Percentiles rank a stretch among this genome's conserved stretches.
These are phyloP conservation scores for Cryptotis parvus DNA, from an alignment of 2,113 vertebrate genomes.

Conservation along the genomic window DNA sequence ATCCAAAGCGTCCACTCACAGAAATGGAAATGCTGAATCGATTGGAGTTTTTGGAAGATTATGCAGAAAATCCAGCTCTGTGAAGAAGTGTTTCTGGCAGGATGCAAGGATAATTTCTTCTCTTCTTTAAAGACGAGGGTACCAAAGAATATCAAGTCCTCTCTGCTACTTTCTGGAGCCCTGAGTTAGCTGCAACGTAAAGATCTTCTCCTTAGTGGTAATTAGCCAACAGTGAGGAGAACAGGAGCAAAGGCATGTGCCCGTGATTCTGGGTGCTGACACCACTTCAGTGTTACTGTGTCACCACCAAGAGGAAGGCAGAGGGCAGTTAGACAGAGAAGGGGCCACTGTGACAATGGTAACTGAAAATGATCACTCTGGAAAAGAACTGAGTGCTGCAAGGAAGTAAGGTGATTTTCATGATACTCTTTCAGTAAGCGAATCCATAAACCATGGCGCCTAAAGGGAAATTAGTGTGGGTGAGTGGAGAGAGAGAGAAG, in stretches of 20 bases:
- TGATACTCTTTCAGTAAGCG: too few species aligned
- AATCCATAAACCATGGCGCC: too few species aligned
- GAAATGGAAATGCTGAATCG: neutral
- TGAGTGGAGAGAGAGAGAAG: too few species aligned
- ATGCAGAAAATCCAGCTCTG: neutral
- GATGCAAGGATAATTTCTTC: neutral
- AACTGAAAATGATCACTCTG: too few species aligned
- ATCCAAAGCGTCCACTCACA: neutral
- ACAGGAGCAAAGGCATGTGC: neutral
- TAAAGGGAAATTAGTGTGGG: too few species aligned
- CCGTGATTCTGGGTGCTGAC: neutral
- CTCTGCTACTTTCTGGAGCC: neutral
- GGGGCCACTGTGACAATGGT: too few species aligned
- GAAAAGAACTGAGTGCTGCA: too few species aligned
- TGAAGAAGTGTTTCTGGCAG: neutral
- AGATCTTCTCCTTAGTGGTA: conserved; percentile 5
- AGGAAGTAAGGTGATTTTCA: too few species aligned
- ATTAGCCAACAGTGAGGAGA: too few species aligned
- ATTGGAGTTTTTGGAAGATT: neutral
- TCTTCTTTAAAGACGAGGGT: conserved; percentile 8
- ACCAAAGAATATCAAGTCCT: neutral
- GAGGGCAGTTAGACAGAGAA: too few species aligned
- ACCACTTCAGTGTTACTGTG: neutral
- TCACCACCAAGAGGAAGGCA: too few species aligned
- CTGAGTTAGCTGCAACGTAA: neutral